A percentile compares a stretch with the other conserved stretches of the same genome.
phyloP scores from a whole-genome alignment of 2,888 invertebrate species.

The Parelbella ahira region DNA sequence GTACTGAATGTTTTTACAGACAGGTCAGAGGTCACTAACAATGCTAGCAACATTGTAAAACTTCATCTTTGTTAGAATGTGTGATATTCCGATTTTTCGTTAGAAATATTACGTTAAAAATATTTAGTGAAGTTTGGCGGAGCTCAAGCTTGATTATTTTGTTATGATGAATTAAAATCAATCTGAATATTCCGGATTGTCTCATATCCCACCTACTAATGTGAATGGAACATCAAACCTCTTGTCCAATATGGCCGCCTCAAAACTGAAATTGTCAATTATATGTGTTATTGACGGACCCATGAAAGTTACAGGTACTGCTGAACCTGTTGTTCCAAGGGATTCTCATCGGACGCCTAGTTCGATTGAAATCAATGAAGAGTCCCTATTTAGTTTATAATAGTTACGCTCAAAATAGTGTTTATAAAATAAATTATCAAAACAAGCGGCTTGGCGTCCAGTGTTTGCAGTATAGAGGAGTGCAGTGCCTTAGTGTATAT shows the following conservation, averaged over 20 bases:
- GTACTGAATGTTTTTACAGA: too few species aligned
- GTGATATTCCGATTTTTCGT: neutral
- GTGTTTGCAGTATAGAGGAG: conserved; percentile 22
- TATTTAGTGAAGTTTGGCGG: neutral
- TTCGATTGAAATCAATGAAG: conserved; percentile 3
- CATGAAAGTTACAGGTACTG: neutral
- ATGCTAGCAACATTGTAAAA: conserved; percentile 5
- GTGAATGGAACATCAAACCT: conserved; percentile 24
- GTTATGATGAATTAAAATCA: conserved; percentile 5
- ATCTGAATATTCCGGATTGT: conserved; percentile 11
- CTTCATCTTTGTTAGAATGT: neutral
- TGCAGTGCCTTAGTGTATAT: conserved; percentile 33
- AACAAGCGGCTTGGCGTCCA: conserved; percentile 27
- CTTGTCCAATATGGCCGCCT: conserved; percentile 36
- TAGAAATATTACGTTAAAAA: conserved; percentile 7
- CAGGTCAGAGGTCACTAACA: too few species aligned
- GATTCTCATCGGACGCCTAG: conserved; percentile 13
- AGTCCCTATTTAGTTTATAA: conserved; percentile 4
- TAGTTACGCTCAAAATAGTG: conserved; percentile 5
- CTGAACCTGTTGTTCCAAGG: conserved; percentile 2
- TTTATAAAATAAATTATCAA: conserved; percentile 17
- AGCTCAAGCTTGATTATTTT: neutral
- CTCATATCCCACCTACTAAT: conserved; percentile 1
- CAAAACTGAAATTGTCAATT: conserved; percentile 35
- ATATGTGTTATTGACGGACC: conserved; percentile 32